Conservation (phyloP, 2,797 vertebrate genomes). For the Siniperca obscura region DNA sequence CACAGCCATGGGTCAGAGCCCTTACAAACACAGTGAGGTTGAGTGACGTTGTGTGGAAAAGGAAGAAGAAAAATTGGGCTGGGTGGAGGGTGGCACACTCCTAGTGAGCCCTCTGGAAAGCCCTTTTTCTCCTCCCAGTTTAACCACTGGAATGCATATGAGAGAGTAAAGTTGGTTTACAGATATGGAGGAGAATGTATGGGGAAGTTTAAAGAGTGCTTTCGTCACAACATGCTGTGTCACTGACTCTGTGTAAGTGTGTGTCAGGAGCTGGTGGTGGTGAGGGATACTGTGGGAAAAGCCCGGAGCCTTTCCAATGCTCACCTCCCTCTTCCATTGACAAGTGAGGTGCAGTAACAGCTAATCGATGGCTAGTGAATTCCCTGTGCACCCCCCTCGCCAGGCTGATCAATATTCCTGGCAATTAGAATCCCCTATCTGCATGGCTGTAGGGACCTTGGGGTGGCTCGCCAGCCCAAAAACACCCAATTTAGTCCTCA, state of each 20-base stretch:
- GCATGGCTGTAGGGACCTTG: constrained; percentile 86
- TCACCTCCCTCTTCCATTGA: constrained; percentile 81
- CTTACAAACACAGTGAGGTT: constrained; percentile 27
- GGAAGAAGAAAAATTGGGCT: neutral
- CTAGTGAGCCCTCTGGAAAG: neutral
- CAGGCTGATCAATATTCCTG: constrained; percentile 87
- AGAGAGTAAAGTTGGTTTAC: constrained; percentile 10
- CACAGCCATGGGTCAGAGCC: constrained; percentile 43
- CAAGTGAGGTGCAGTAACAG: constrained; percentile 85
- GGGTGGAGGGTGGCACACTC: neutral
- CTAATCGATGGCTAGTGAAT: constrained; percentile 87
- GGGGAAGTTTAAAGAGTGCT: constrained; percentile 14
- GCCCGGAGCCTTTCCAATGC: constrained; percentile 73
- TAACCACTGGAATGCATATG: neutral
- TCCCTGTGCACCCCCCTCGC: constrained; percentile 80
- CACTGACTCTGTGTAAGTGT: constrained; percentile 52
- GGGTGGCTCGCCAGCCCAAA: constrained; percentile 85
- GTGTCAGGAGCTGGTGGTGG: constrained; percentile 55
- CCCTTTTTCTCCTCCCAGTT: neutral
- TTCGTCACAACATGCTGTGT: constrained; percentile 69
- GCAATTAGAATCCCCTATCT: constrained; percentile 92
- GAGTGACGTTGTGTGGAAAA: constrained; percentile 17
- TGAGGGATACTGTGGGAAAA: constrained; percentile 73
- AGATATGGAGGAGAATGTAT: neutral
- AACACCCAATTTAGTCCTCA: constrained; percentile 90